Evolutionary conservation across 2,797 vertebrate genomes (phyloP).

Genomic region (Glyptemys insculpta): DNA sequence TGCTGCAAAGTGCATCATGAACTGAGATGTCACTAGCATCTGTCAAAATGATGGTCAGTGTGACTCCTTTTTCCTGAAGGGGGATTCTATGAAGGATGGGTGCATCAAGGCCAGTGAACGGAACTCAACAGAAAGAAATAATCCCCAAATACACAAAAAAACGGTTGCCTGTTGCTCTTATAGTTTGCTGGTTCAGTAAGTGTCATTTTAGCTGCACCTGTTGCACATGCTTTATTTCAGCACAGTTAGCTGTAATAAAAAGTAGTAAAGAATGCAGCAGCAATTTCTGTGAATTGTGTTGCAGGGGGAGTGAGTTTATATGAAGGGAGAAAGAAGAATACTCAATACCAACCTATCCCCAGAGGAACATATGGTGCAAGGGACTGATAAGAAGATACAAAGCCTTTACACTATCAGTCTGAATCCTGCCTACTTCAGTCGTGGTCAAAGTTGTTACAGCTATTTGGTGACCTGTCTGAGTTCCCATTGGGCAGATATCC

Average conservation of each 20-base stretch:
- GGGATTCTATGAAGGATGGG: neutral
- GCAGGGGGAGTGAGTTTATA: neutral
- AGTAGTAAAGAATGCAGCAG: neutral
- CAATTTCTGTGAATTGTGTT: neutral
- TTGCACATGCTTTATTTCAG: neutral
- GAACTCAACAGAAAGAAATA: neutral
- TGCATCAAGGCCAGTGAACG: neutral
- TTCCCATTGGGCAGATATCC: neutral
- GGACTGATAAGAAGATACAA: neutral
- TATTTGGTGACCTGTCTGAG: neutral
- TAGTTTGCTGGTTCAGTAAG: neutral
- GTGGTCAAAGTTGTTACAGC: neutral
- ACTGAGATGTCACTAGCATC: neutral
- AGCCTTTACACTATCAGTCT: neutral
- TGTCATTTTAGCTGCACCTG: neutral
- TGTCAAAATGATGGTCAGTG: neutral
- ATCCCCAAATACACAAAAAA: constrained; percentile 9
- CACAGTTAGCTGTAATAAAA: neutral
- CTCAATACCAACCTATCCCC: neutral
- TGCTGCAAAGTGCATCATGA: neutral
- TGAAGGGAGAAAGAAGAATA: neutral
- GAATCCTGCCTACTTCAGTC: neutral
- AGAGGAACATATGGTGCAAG: neutral
- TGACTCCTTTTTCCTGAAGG: neutral
- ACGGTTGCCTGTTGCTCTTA: neutral